Conservation (phyloP, 2,888 invertebrate species). For the Halocaridina rubra region DNA sequence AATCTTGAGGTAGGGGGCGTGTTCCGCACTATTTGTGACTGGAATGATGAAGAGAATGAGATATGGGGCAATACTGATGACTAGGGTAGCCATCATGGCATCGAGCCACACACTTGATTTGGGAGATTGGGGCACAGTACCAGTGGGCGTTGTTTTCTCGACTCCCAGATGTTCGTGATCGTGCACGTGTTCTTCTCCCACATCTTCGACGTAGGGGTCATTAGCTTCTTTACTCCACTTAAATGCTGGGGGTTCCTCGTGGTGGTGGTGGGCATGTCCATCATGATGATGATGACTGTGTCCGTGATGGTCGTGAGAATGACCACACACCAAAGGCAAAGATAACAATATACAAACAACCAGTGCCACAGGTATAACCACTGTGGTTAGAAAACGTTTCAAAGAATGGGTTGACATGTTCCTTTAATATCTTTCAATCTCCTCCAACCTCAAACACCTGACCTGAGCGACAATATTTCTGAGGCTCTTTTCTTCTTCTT, state of each 20-base stretch:
- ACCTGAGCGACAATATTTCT: too few species aligned
- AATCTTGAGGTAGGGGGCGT: conserved; percentile 88
- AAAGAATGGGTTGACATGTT: background rate
- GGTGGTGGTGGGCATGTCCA: conserved; percentile 31
- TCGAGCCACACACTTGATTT: conserved; percentile 76
- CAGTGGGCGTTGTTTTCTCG: background rate
- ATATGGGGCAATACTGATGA: conserved; percentile 96
- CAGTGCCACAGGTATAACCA: conserved; percentile 26
- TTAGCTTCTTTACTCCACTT: conserved; percentile 62
- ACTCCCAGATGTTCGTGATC: background rate
- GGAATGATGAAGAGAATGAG: conserved; percentile 93
- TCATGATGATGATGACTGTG: conserved; percentile 43
- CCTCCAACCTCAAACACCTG: background rate
- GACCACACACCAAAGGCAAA: conserved; percentile 26
- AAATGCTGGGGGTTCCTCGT: conserved; percentile 59
- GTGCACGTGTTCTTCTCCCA: background rate
- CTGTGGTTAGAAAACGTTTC: background rate
- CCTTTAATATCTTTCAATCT: background rate
- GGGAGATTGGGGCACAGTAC: background rate
- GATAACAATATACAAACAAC: conserved; percentile 35
- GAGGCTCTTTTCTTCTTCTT: too few species aligned
- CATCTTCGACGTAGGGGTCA: conserved; percentile 12
- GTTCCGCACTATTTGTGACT: conserved; percentile 84
- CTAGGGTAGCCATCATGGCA: conserved; percentile 88
- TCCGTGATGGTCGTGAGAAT: conserved; percentile 45